Evolutionary conservation across 2,797 vertebrate genomes (phyloP).

Genomic region (Sarcoramphus papa): DNA sequence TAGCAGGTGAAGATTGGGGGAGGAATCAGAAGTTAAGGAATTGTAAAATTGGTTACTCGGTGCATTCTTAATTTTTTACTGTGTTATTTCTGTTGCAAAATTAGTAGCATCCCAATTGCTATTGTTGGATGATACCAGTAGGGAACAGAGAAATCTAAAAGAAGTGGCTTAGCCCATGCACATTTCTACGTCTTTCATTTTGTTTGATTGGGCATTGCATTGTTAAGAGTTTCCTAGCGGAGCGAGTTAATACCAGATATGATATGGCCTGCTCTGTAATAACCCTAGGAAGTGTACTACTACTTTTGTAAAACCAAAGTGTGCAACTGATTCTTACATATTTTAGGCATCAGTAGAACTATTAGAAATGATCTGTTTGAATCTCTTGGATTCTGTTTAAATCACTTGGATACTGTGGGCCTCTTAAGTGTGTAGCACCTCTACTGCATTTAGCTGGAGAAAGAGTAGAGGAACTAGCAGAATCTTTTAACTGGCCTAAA

Average conservation of each 20-base stretch:
- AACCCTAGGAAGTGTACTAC: background rate
- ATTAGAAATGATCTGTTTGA: background rate
- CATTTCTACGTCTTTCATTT: background rate
- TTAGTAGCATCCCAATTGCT: background rate
- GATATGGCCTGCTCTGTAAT: background rate
- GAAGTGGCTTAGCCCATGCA: background rate
- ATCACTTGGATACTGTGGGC: background rate
- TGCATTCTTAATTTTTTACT: background rate
- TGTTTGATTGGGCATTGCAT: background rate
- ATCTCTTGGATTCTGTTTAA: background rate
- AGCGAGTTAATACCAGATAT: background rate
- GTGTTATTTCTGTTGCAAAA: background rate
- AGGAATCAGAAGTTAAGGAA: background rate
- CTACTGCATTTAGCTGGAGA: background rate
- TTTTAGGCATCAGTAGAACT: background rate
- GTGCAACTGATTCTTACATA: background rate
- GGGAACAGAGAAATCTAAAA: background rate
- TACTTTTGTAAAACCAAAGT: background rate
- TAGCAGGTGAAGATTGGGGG: background rate
- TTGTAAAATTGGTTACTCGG: background rate
- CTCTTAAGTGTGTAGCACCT: background rate
- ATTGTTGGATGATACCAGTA: background rate
- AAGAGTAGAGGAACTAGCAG: background rate
- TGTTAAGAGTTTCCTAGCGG: background rate
- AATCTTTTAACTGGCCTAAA: background rate